Evolutionary conservation across 2,888 invertebrate genomes (phyloP).

Genomic region (Drosophila kanekoi): DNA sequence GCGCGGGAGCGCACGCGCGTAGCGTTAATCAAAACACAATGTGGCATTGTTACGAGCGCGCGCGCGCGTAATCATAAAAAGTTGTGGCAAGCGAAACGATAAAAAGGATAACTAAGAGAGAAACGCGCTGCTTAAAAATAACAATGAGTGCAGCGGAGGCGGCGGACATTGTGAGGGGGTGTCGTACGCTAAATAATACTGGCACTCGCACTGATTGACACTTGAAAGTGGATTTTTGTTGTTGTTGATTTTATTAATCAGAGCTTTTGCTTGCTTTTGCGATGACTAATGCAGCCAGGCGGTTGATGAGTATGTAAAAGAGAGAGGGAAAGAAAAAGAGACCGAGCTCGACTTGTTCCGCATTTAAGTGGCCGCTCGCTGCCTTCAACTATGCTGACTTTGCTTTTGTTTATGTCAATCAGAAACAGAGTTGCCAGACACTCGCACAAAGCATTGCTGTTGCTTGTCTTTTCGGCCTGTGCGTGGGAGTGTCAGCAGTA

Average conservation of each 20-base stretch:
- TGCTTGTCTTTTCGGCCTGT: conserved; percentile 50
- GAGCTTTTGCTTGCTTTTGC: conserved; percentile 30
- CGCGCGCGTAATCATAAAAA: conserved; percentile 39
- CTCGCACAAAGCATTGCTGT: conserved; percentile 49
- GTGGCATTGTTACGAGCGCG: conserved; percentile 40
- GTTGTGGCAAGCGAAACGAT: conserved; percentile 64
- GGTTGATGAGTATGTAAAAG: background rate
- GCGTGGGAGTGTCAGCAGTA: conserved; percentile 78
- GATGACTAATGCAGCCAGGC: conserved; percentile 59
- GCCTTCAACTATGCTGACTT: conserved; percentile 36
- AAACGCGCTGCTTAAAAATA: conserved; percentile 7
- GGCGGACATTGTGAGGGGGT: conserved; percentile 10
- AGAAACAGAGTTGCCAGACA: conserved; percentile 57
- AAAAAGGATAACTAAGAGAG: conserved; percentile 46
- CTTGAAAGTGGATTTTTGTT: conserved; percentile 55
- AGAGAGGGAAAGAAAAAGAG: background rate
- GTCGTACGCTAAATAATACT: conserved; percentile 31
- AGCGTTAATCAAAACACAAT: conserved; percentile 56
- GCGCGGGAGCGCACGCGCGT: conserved; percentile 50
- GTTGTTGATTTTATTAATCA: conserved; percentile 52
- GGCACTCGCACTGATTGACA: conserved; percentile 62
- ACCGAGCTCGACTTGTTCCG: conserved; percentile 22
- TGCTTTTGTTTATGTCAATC: conserved; percentile 56
- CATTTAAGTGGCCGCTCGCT: conserved; percentile 19
- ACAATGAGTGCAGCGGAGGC: conserved; percentile 46